A percentile compares a stretch with the other conserved stretches of the same genome.
phyloP scores from a whole-genome alignment of 92 coral and sea anemone genomes.

The Blastomussa wellsi region DNA sequence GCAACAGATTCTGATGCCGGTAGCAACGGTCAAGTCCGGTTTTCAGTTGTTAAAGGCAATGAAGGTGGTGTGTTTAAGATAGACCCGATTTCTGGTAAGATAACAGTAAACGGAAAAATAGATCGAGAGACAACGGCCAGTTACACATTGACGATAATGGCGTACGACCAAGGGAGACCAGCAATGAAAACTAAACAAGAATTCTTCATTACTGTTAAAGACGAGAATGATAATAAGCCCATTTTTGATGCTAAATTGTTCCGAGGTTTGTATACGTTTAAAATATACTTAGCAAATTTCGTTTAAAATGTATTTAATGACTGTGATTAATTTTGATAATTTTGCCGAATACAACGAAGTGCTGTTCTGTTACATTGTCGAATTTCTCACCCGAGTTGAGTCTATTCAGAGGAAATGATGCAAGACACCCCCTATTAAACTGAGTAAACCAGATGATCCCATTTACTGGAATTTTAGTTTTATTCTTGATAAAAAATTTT shows the following conservation, averaged over 20 bases:
- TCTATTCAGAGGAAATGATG: no score
- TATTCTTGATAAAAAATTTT: not conserved
- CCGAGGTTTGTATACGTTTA: constrained; percentile 62
- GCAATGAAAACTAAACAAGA: constrained; percentile 61
- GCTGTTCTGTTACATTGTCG: not conserved
- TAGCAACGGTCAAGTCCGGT: constrained; percentile 60
- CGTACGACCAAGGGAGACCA: constrained; percentile 83
- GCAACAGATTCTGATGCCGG: constrained; percentile 90
- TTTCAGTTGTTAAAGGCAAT: constrained; percentile 62
- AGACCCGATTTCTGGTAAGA: constrained; percentile 60
- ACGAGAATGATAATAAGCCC: constrained; percentile 85
- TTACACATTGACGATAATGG: constrained; percentile 69
- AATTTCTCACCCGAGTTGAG: not conserved
- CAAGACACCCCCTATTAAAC: not conserved
- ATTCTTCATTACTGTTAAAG: constrained; percentile 66
- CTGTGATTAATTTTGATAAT: no score
- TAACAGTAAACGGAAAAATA: constrained; percentile 71
- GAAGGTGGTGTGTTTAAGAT: constrained; percentile 61
- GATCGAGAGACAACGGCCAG: constrained; percentile 71
- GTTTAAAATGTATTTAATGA: not conserved
- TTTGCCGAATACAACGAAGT: not conserved
- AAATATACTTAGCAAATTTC: no score
- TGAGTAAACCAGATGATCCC: no score
- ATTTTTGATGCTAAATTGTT: constrained; percentile 53
- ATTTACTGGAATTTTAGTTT: not conserved